Base-by-base conservation (phyloP, 2,888 invertebrate genomes). In the Hypselothyrea guttata region DNA sequence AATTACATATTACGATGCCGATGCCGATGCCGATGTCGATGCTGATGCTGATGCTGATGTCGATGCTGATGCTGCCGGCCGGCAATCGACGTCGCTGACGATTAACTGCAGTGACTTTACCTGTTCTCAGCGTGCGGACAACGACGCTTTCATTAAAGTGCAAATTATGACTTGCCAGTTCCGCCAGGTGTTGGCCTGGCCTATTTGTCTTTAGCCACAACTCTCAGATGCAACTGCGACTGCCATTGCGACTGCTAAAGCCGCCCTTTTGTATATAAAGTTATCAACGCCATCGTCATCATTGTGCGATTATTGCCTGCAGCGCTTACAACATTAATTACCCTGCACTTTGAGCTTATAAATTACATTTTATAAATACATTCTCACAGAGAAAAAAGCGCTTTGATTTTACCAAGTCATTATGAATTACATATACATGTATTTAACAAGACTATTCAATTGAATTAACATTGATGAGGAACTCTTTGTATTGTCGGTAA, bases 101-200 rank as follows among this genome's bases (percentile, higher is more conserved):
- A 81, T 81, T 81, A 81, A 81, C 78, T 78, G 75, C 81, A 75
- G 84, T 81, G 81, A 81, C 85, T 81, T 75, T 78, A 75, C 77
- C 78, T 76, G 66, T 77, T 73, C 63, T 35, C 44, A 42, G 30
- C 30, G 27, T 15, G 54, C 28, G 28, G 55, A 18, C 49, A 57
- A 60, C 73, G 72, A 68, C 67, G 83, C 85, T 82, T 86, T 86
- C 86, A 86, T 87, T 88, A 86, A 86, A 87, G 86, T 87, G 86
- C 87, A 88, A 87, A 87, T 87, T 87, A 87, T 86, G 87, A 81
- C 71, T 86, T 79, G 85, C 75, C 79, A 87, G 87, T 87, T 87
- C 87, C 88, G 87, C 87, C 87, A 87, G 88, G 87, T 87, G 87
- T 86, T 83, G 82, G 74, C 65, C 58, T 67, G 62, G 71, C 81